These are phyloP conservation scores for Stenotaenia linearis DNA, from an alignment of 2,888 invertebrate species.

Conservation along the genomic window DNA sequence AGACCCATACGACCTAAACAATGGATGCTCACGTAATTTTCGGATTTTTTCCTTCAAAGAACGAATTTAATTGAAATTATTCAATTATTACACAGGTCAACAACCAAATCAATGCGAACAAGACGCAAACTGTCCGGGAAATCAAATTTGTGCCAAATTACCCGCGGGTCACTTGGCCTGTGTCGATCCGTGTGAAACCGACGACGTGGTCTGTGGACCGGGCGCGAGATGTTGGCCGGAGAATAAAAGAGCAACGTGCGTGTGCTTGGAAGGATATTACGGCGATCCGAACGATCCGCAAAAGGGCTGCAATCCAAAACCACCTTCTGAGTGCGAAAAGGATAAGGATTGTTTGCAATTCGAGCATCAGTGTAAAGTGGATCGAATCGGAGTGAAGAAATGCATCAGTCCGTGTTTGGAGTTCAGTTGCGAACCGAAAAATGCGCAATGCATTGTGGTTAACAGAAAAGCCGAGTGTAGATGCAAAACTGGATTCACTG, in stretches of 20 bases:
- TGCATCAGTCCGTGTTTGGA: conserved; percentile 59
- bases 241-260: conserved; percentile 47
- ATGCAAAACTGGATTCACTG: conserved; percentile 73
- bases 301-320: conserved; percentile 39
- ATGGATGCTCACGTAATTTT: conserved; percentile 64
- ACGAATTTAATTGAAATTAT: background rate
- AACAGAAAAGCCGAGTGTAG: conserved; percentile 59
- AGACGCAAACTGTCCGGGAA: conserved; percentile 38
- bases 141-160: conserved; percentile 39
- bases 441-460: conserved; percentile 65
- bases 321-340: conserved; percentile 39
- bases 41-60: no score
- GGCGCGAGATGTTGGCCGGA: conserved; percentile 81
- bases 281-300: conserved; percentile 39
- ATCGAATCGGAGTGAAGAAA: conserved; percentile 40
- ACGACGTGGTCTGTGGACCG: conserved; percentile 66
- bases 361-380: conserved; percentile 41
- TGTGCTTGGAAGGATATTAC: conserved; percentile 39
- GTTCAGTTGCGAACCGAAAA: conserved; percentile 70
- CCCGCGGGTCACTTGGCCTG: conserved; percentile 39
- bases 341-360: conserved; percentile 40
- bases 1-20: conserved; percentile 69
- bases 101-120: conserved; percentile 39
- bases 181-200: conserved; percentile 48
- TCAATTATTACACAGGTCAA: background rate